phyloP scores from a whole-genome alignment of 2,888 invertebrate genomes.

The Sceliomorpha sp. region DNA sequence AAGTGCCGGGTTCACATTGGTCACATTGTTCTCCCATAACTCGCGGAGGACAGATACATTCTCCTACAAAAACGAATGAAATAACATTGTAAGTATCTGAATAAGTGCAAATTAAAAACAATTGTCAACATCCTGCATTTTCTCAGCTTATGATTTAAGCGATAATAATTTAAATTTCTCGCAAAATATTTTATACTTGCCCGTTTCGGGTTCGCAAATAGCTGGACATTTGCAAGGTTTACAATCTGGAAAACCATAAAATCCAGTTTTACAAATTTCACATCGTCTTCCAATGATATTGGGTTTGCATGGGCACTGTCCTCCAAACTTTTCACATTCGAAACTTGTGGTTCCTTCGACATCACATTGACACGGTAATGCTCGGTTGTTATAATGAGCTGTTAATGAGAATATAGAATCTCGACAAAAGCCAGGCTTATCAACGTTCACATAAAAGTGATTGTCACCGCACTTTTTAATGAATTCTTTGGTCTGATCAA shows the following conservation, averaged over 20 bases:
- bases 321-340: slow-evolving; percentile 96
- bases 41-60: slow-evolving; percentile 94
- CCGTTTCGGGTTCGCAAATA: slow-evolving; percentile 88
- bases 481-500: slow-evolving; percentile 94
- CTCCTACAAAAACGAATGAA: slow-evolving; percentile 74
- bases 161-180: too few relatives aligned
- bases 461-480: slow-evolving; percentile 93
- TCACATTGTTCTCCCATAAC: slow-evolving; percentile 95
- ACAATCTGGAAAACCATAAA: slow-evolving; percentile 97
- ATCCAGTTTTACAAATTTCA: slow-evolving; percentile 92
- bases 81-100: too few relatives aligned
- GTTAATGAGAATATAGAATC: slow-evolving; percentile 96
- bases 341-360: slow-evolving; percentile 92
- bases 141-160: too few relatives aligned
- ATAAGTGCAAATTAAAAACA: slow-evolving; percentile 30
- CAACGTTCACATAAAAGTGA: slow-evolving; percentile 89
- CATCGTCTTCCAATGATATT: slow-evolving; percentile 96
- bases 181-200: slow-evolving; percentile 67
- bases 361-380: slow-evolving; percentile 93
- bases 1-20: slow-evolving; percentile 92
- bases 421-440: slow-evolving; percentile 90
- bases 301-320: slow-evolving; percentile 95
- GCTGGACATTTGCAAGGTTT: slow-evolving; percentile 93
- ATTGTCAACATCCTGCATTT: too few relatives aligned
- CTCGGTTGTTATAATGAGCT: slow-evolving; percentile 96